A percentile compares a stretch with the other conserved stretches of the same genome.
Conservation (phyloP, 2,888 invertebrate genomes). For the Leucoma salicis region DNA sequence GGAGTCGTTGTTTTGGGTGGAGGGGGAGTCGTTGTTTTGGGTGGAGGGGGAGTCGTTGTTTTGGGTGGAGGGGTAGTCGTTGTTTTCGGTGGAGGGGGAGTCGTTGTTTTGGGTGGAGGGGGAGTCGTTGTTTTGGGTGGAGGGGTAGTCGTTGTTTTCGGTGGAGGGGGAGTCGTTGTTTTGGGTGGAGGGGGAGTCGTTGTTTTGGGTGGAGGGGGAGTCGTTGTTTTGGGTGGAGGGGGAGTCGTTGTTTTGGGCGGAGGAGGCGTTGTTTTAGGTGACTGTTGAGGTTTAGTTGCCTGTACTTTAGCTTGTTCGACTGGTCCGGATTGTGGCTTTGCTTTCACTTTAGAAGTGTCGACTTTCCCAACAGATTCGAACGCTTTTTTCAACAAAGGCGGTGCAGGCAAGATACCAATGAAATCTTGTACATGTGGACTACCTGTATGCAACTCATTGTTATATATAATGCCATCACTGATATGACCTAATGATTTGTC, state of each 20-base stretch:
- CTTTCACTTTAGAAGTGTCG: constrained; percentile 35
- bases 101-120: constrained; percentile 22
- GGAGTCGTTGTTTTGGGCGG: constrained; percentile 1
- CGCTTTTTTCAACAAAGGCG: constrained; percentile 70
- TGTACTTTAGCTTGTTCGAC: constrained; percentile 20
- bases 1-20: constrained; percentile 7
- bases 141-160: background rate
- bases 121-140: constrained; percentile 6
- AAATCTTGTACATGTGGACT: constrained; percentile 84
- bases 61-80: background rate
- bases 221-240: constrained; percentile 5
- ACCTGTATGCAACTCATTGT: constrained; percentile 85
- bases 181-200: background rate
- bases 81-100: background rate
- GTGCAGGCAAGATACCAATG: constrained; percentile 84
- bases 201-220: background rate
- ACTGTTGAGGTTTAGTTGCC: constrained; percentile 7
- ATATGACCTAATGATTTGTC: constrained; percentile 79
- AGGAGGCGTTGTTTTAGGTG: background rate
- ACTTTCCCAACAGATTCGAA: constrained; percentile 33
- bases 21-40: background rate
- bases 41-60: background rate
- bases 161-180: background rate
- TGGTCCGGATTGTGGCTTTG: constrained; percentile 14
- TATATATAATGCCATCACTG: constrained; percentile 86